Percentiles rank a stretch among this genome's conserved stretches.
Evolutionary conservation across 2,113 vertebrate species (phyloP).

Genomic region (Gobiocypris rarus): DNA sequence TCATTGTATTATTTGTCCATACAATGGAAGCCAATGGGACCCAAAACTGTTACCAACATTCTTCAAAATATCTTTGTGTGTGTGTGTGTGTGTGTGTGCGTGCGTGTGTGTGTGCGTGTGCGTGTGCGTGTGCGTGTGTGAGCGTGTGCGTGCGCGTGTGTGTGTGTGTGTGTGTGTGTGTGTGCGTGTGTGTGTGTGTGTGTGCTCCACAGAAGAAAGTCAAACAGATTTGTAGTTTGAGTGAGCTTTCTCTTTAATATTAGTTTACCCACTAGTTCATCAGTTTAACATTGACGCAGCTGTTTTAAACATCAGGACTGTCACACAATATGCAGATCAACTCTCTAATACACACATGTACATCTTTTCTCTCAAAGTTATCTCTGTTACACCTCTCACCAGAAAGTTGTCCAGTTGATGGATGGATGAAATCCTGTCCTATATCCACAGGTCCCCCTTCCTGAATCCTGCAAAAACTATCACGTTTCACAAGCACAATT

Average conservation of each 20-base stretch:
- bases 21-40: background rate
- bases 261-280: background rate
- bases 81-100: too few relatives aligned
- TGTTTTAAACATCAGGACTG: background rate
- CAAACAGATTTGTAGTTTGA: background rate
- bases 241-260: background rate
- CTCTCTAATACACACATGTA: background rate
- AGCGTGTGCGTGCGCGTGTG: too few relatives aligned
- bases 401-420: background rate
- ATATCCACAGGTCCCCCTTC: background rate
- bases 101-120: too few relatives aligned
- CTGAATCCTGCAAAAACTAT: background rate
- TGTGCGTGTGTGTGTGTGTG: too few relatives aligned
- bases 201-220: background rate
- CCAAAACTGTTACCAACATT: background rate
- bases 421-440: background rate
- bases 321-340: background rate
- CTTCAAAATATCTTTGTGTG: background rate
- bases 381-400: background rate
- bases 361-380: background rate
- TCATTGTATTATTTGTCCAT: background rate
- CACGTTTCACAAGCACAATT: slow-evolving; percentile 6
- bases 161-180: too few relatives aligned
- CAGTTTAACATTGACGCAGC: background rate
- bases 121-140: too few relatives aligned